These are phyloP conservation scores for Himalopsyche kuldschensis DNA, from an alignment of 2,888 invertebrate genomes.

Conservation along the genomic window DNA sequence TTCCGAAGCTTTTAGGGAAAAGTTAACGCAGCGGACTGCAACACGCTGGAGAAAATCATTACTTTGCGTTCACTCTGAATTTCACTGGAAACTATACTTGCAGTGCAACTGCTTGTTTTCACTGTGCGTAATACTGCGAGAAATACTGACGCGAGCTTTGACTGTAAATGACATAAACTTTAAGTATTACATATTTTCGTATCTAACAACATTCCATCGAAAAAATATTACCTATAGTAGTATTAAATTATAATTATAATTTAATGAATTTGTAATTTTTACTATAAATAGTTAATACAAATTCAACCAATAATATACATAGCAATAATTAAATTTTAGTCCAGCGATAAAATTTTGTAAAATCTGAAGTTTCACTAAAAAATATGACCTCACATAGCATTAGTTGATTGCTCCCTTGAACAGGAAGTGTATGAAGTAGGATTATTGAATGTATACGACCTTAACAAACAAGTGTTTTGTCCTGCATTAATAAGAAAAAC, in stretches of 20 bases:
- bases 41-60: slow-evolving; percentile 7
- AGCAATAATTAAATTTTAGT: no score
- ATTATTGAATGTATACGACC: neutral
- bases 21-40: slow-evolving; percentile 15
- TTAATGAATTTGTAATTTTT: no score
- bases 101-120: neutral
- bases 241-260: no score
- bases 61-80: neutral
- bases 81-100: neutral
- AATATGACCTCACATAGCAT: no score
- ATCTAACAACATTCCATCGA: no score
- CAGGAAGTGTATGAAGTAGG: neutral
- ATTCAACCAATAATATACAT: no score
- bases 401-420: neutral
- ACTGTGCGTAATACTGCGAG: neutral
- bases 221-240: no score
- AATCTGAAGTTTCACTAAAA: no score
- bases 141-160: neutral
- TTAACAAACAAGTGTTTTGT: slow-evolving; percentile 22
- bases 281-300: no score
- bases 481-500: slow-evolving; percentile 5
- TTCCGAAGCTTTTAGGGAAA: slow-evolving; percentile 34
- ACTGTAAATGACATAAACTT: neutral
- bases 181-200: no score
- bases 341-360: no score